A percentile compares a stretch with the other conserved stretches of the same genome.
phyloP scores from a whole-genome alignment of 1,140 invertebrate genomes.

The Papilio xuthus region DNA sequence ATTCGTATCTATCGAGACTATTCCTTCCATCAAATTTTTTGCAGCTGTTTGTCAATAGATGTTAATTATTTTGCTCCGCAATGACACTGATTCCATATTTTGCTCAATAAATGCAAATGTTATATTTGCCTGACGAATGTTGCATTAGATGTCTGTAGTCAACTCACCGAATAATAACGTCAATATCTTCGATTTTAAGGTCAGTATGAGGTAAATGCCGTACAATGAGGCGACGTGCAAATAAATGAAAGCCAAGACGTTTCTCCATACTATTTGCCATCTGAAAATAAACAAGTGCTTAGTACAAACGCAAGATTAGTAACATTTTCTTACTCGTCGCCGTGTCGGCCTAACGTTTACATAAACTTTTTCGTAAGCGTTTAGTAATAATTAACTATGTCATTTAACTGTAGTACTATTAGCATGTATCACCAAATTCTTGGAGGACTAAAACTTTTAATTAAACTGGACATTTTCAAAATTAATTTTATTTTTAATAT shows the following conservation, averaged over 20 bases:
- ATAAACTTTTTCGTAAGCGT: constrained; percentile 18
- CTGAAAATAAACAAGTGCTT: constrained; percentile 60
- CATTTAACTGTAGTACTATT: constrained; percentile 4
- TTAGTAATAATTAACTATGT: background rate
- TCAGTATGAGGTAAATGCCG: constrained; percentile 83
- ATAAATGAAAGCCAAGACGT: constrained; percentile 86
- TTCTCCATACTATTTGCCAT: constrained; percentile 88
- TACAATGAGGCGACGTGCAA: constrained; percentile 84
- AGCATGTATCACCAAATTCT: too few species aligned
- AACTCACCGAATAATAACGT: constrained; percentile 82
- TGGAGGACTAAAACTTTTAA: too few species aligned
- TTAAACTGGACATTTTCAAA: background rate
- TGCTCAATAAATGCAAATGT: constrained; percentile 3
- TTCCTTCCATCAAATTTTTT: background rate
- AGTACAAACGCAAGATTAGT: constrained; percentile 3
- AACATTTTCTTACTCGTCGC: constrained; percentile 20
- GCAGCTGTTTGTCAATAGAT: background rate
- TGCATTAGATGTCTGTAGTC: constrained; percentile 41
- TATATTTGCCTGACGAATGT: constrained; percentile 7
- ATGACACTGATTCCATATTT: constrained; percentile 3
- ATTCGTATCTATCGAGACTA: background rate
- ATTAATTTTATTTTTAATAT: too few species aligned
- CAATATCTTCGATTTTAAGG: constrained; percentile 70
- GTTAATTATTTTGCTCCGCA: constrained; percentile 3
- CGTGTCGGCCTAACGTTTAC: background rate